A percentile compares a stretch with the other conserved stretches of the same genome.
Evolutionary conservation across 2,113 vertebrate species (phyloP).

Genomic region (Xyliphius kryptos): DNA sequence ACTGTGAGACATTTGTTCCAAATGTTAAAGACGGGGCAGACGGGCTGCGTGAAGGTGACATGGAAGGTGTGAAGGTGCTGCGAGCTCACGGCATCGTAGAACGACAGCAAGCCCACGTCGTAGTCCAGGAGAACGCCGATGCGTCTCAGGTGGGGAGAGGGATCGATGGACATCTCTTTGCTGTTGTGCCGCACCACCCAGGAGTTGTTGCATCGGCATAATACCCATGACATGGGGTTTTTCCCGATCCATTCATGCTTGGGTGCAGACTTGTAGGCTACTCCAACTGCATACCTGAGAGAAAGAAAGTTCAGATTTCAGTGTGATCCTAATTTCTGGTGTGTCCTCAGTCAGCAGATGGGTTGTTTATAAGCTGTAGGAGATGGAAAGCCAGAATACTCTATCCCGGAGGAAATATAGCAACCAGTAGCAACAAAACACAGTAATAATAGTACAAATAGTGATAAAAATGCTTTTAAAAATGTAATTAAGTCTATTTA

Average conservation of each 20-base stretch:
- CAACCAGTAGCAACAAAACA: too few relatives aligned
- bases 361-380: too few relatives aligned
- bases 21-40: constrained; percentile 93
- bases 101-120: constrained; percentile 84
- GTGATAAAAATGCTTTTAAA: too few relatives aligned
- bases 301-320: neutral
- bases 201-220: constrained; percentile 90
- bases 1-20: constrained; percentile 96
- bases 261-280: constrained; percentile 91
- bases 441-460: too few relatives aligned
- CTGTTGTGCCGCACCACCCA: constrained; percentile 93
- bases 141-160: constrained; percentile 82
- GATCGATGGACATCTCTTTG: constrained; percentile 88
- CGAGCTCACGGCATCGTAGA: constrained; percentile 90
- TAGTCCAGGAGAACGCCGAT: constrained; percentile 93
- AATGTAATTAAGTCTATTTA: too few relatives aligned
- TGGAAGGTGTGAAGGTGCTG: constrained; percentile 92
- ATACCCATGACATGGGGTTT: constrained; percentile 89
- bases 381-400: too few relatives aligned
- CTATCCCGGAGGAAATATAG: too few relatives aligned
- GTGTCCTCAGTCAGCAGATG: too few relatives aligned
- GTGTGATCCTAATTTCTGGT: too few relatives aligned
- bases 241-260: constrained; percentile 97
- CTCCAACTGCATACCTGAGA: constrained; percentile 89
- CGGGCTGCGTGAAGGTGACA: constrained; percentile 84